Conservation (phyloP, 2,888 invertebrate genomes). For the Macropis europaea region DNA sequence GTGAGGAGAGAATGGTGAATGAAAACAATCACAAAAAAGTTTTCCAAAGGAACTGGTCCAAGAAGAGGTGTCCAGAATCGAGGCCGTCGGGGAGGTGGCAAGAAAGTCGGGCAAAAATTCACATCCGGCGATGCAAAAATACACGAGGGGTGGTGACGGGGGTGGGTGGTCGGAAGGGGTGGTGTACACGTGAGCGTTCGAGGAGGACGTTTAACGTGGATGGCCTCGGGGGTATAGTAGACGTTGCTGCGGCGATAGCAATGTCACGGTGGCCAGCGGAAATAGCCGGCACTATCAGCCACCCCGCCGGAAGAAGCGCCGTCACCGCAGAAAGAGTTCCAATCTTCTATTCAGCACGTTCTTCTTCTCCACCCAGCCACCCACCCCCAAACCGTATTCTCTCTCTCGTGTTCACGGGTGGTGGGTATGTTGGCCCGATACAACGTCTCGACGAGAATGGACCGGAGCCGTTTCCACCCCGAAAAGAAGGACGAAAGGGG, state of each 20-base stretch:
- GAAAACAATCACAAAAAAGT: background rate
- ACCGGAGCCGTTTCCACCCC: slow-evolving; percentile 58
- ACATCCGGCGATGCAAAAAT: slow-evolving; percentile 39
- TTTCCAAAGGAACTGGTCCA: background rate
- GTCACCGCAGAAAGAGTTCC: slow-evolving; percentile 79
- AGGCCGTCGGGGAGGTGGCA: slow-evolving; percentile 3
- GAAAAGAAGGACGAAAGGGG: slow-evolving; percentile 66
- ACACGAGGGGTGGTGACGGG: slow-evolving; percentile 3
- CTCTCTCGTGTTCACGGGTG: slow-evolving; percentile 7
- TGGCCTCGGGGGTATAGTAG: slow-evolving; percentile 48
- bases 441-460: slow-evolving; percentile 60
- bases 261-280: slow-evolving; percentile 78
- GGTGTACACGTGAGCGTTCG: slow-evolving; percentile 40
- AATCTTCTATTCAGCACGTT: slow-evolving; percentile 78
- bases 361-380: slow-evolving; percentile 43
- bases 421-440: slow-evolving; percentile 51
- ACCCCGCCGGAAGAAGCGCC: slow-evolving; percentile 77
- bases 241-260: slow-evolving; percentile 72
- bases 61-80: slow-evolving; percentile 13
- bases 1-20: too few relatives aligned
- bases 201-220: slow-evolving; percentile 60
- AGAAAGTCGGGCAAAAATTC: slow-evolving; percentile 30
- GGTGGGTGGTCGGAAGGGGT: slow-evolving; percentile 3
- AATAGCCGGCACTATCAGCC: slow-evolving; percentile 79
- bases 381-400: background rate